phyloP scores from a whole-genome alignment of 2,888 invertebrate genomes.

The Orthonychiurus folsomi region DNA sequence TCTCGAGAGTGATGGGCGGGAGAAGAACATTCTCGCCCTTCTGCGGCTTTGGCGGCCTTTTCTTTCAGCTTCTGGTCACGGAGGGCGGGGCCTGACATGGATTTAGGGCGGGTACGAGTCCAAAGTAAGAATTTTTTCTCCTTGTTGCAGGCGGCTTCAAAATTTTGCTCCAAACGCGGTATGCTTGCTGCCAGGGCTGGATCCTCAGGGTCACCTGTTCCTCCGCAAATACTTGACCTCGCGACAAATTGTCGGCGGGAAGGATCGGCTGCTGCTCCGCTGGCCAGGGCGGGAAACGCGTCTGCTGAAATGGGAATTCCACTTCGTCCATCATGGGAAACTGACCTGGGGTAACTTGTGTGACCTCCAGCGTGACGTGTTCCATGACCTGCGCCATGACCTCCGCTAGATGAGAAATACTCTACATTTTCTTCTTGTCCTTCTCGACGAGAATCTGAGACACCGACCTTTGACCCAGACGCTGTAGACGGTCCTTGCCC shows the following conservation, averaged over 20 bases:
- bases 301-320: too few relatives aligned
- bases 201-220: not conserved
- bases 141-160: constrained; percentile 68
- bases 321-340: not conserved
- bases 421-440: not conserved
- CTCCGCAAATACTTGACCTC: not conserved
- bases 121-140: constrained; percentile 71
- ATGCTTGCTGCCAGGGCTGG: constrained; percentile 54
- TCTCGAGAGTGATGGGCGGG: constrained; percentile 59
- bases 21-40: constrained; percentile 60
- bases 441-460: too few relatives aligned
- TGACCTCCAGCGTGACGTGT: not conserved
- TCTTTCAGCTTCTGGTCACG: constrained; percentile 28
- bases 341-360: not conserved
- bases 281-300: not conserved
- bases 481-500: not conserved
- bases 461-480: not conserved
- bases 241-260: not conserved
- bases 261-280: constrained; percentile 5
- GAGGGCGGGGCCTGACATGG: constrained; percentile 31
- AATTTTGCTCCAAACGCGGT: constrained; percentile 71
- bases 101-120: constrained; percentile 47
- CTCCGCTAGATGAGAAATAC: not conserved
- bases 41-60: constrained; percentile 43
- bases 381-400: not conserved